Base-by-base conservation (phyloP, 2,797 vertebrate species). In the Gorsachius magnificus region DNA sequence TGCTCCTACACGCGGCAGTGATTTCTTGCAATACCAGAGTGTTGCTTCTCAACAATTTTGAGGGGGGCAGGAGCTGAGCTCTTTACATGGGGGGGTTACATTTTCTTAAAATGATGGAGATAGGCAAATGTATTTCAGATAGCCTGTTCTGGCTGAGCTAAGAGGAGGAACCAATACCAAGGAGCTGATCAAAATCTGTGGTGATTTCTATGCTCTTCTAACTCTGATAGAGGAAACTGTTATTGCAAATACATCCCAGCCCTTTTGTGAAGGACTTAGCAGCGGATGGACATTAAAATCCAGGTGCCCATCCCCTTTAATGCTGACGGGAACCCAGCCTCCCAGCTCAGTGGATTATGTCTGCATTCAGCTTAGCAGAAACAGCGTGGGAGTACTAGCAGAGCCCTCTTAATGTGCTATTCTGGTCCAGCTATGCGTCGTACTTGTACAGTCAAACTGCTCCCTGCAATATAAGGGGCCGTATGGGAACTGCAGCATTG, bases 151-250 rank as follows among this genome's bases (percentile, higher is more conserved):
- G 48, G 51, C n/a, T 89, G 60, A 77, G 70, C 85, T 69, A 17
- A 46, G 50, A 48, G 45, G 36, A 69, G 36, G 77, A 69, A 33
- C 13, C 24, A 48, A 11, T 33, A 10, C 5, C 0, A 4, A 69
- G 28, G 31, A 9, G 14, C 0, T 63, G 56, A 48, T 8, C 0
- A 2, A 74, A 83, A 69, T 33, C 36, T 4, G 0, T 3, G 0
- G 9, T 7, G 65, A 60, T 61, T 65, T 35, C 74, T 84, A 0
- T 18, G 29, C 65, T 61, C 46, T 11, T 54, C 36, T 28, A 18
- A 72, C 64, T 33, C 72, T 41, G 60, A 38, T 11, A 19, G 2
- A 26, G 28, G 19, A 43, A 76, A 48, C 2, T 45, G 8, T 7
- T 58, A 2, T 2, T 48, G 58, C 53, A 70, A 33, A 92, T 69